These are phyloP conservation scores for Drosophila incognita DNA, from an alignment of 2,888 invertebrate species.

Conservation along the genomic window DNA sequence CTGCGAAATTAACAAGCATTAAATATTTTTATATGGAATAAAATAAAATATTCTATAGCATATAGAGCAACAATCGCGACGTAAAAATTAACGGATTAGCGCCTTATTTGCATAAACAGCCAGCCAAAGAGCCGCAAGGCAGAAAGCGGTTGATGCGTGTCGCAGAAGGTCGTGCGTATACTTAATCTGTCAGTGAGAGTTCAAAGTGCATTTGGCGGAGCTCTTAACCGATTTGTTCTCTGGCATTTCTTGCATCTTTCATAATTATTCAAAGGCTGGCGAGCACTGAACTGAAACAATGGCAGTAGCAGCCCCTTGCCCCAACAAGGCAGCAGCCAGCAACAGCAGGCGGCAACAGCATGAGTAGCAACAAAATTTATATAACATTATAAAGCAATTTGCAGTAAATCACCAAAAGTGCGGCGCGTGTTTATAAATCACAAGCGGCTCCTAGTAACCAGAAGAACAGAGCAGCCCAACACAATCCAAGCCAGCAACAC, in stretches of 20 bases:
- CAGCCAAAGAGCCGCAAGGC: constrained; percentile 21
- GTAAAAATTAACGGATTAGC: constrained; percentile 47
- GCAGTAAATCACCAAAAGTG: constrained; percentile 78
- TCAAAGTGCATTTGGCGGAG: constrained; percentile 43
- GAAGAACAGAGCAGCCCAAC: not conserved
- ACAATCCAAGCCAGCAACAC: constrained; percentile 1
- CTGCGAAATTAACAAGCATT: constrained; percentile 14
- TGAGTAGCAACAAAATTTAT: constrained; percentile 62
- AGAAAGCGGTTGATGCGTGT: constrained; percentile 26
- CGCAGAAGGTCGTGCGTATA: constrained; percentile 37
- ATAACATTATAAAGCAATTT: constrained; percentile 81
- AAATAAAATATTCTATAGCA: constrained; percentile 26
- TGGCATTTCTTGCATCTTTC: constrained; percentile 38
- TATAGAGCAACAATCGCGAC: constrained; percentile 11
- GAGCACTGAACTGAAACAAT: constrained; percentile 1
- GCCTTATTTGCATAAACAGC: constrained; percentile 31
- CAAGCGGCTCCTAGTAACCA: constrained; percentile 46
- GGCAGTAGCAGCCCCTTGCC: constrained; percentile 4
- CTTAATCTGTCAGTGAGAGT: constrained; percentile 42
- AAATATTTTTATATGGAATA: constrained; percentile 18
- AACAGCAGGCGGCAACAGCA: constrained; percentile 21
- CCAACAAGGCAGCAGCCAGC: not conserved
- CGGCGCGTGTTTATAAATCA: constrained; percentile 78
- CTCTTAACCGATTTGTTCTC: constrained; percentile 30
- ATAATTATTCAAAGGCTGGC: constrained; percentile 72